Evolutionary conservation across 2,113 vertebrate species (phyloP), one percentile per base, ranked within the genome.

Genomic region (Scytalopus superciliaris): DNA sequence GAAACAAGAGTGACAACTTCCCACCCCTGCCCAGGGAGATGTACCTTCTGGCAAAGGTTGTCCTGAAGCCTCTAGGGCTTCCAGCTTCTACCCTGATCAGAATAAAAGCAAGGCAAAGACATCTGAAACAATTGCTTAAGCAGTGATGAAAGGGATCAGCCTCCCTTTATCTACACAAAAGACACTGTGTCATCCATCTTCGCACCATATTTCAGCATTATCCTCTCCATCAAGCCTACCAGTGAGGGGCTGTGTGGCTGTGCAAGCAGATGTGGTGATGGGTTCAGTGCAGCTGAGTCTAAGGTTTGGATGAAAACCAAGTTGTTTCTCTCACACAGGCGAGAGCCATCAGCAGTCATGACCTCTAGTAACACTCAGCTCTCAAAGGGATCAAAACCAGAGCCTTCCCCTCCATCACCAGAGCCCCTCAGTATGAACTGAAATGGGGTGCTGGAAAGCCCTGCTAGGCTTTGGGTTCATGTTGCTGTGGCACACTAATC

Each of bases 121-220:
- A 45, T 93, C 24, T n/a, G 64, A 92, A 90, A 75, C 72, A 72
- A 90, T 56, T 70, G 72, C 72, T 94, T 75, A 93, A 81, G 80
- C 64, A 35, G 90, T 13, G 86, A 90, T 93, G 96, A 95, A 95
- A 96, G 53, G 83, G 49, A 70, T 67, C 90, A 81, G 60, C 37
- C 66, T 90, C 44, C 33, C 85, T 94, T 92, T 92, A 97, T 94
- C 90, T 90, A 86, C 76, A 75, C 55, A 77, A 70, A 92, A 86
- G 82, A 49, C 75, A 89, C 35, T 57, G 83, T 94, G 95, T 94
- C 95, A 94, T 94, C 92, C 62, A 74, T 24, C 78, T 75, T 94
- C 31, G 49, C 81, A 50, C 68, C 69, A 75, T 86, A 78, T 96
- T 97, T 97, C 92, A 96, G 76, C 64, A 64, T 95, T 39, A 5